Percentiles rank a stretch among this genome's conserved stretches.
phyloP scores from a whole-genome alignment of 2,113 vertebrate genomes.

The Mustela lutreola region DNA sequence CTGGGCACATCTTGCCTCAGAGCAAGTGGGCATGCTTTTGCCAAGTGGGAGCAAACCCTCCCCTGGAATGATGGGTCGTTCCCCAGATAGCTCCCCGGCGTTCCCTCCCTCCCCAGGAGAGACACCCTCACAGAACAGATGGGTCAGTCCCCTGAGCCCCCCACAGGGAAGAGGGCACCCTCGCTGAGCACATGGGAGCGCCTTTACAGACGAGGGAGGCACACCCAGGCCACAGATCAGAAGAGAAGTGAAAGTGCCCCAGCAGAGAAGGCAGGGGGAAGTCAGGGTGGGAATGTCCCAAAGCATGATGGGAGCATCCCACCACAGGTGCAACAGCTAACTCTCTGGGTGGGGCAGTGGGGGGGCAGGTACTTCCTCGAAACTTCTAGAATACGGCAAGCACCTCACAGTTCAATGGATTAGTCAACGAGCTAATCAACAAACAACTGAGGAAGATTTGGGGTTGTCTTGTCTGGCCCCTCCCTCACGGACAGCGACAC shows the following conservation, averaged over 20 bases:
- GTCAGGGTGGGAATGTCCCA: neutral
- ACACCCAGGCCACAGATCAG: neutral
- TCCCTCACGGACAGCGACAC: neutral
- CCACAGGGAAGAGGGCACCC: neutral
- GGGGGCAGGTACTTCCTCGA: neutral
- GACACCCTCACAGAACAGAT: neutral
- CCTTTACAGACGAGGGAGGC: neutral
- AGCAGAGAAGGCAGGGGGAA: neutral
- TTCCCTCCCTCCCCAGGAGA: neutral
- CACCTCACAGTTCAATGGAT: neutral
- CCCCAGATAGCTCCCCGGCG: neutral
- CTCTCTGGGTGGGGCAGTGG: too few relatives aligned
- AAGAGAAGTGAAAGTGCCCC: neutral
- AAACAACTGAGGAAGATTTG: neutral
- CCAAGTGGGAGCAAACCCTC: neutral
- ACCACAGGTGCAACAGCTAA: neutral
- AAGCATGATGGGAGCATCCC: neutral
- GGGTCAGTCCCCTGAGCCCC: too few relatives aligned
- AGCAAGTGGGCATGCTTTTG: neutral
- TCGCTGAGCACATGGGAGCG: neutral
- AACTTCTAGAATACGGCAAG: neutral
- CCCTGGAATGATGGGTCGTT: neutral
- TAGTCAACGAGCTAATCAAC: too few relatives aligned
- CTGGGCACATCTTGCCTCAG: accelerated
- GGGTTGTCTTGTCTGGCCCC: neutral